Base-by-base conservation (phyloP, 2,113 vertebrate genomes). In the Tricholaema leucomelas region DNA sequence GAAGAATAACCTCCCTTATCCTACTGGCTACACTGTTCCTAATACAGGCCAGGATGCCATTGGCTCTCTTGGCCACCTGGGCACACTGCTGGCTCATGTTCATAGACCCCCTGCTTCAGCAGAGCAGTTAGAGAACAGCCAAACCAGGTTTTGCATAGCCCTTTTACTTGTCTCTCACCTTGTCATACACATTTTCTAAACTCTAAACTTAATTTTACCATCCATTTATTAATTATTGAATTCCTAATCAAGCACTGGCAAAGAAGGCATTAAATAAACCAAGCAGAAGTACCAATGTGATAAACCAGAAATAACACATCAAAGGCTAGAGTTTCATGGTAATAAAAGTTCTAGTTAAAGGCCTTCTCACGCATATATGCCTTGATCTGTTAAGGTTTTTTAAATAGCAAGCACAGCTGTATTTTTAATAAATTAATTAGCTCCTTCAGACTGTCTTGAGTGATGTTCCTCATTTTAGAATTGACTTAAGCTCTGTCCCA, bases 311-410 rank as follows among this genome's bases (percentile, higher is more conserved):
- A 94, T 93, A 94, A 95, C 82, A 91, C 74, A 90, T 95, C 89
- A 91, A 96, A 92, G 13, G 20, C 76, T 63, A 35, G 61, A 87
- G 80, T 93, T 93, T 96, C 89, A 79, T 83, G 86, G 78, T 58
- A 95, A 81, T 85, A 92, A 60, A 94, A 90, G 61, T 85, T 40
- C 83, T 90, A 90, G 85, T 82, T 91, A 95, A 94, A 87, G 91
- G 75, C 38, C 52, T 92, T 66, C 81, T 81, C 50, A 58, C 16
- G 15, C 87, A 92, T 74, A 78, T 87, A 83, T 0, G 85, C 89
- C 88, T 96, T 93, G 88, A 96, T 91, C 94, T 95, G 81, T 72
- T 87, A 74, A 95, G 84, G 93, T 95, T 94, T 96, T 94, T 91
- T 93, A 91, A 93, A 94, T 1, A 17, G 95, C 35, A 81, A 61